Evolutionary conservation across 2,888 invertebrate species (phyloP), one percentile per base, ranked within the genome.

Genomic region (Apodemia duryi): DNA sequence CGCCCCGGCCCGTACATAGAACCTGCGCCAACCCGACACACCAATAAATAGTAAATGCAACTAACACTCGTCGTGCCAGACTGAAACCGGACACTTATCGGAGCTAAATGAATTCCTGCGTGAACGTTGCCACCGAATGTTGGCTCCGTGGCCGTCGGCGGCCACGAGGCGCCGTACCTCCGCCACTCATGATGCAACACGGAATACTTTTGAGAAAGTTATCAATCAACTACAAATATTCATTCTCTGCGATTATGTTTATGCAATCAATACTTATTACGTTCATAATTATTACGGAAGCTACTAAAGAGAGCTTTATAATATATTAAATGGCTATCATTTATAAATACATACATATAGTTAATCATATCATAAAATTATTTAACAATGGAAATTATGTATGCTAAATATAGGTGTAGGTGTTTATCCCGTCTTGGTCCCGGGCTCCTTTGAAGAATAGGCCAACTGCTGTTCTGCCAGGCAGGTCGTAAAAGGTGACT

Each of bases 51-150:
- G 82, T 71, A 70, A 72, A 69, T 69, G 73, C 72, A 73, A 84
- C 82, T 84, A 84, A 78, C 82, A 82, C 79, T 83, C 82, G 80
- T 76, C 82, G 89, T 88, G 87, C 87, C 88, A 88, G 86, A 88
- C 90, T 88, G 89, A 88, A 91, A 91, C 88, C 88, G 89, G 90
- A 91, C 86, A 89, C 90, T 88, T 84, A 84, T 85, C 81, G 80
- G 77, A 77, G 79, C 86, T 82, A 86, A 87, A 86, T 84, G 83
- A 84, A 88, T 89, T 89, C 88, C 86, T 84, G 79, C 77, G 80
- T 86, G 84, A 84, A 76, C 82, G 83, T 84, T 87, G 86, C 88
- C 86, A 86, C 84, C 83, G 85, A 83, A 79, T 81, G 71, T 78
- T 79, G 82, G 74, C 77, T 70, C 68, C 64, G 63, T 60, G 64